Conservation (phyloP, 1,140 invertebrate genomes). For the Lordiphosa mommai region DNA sequence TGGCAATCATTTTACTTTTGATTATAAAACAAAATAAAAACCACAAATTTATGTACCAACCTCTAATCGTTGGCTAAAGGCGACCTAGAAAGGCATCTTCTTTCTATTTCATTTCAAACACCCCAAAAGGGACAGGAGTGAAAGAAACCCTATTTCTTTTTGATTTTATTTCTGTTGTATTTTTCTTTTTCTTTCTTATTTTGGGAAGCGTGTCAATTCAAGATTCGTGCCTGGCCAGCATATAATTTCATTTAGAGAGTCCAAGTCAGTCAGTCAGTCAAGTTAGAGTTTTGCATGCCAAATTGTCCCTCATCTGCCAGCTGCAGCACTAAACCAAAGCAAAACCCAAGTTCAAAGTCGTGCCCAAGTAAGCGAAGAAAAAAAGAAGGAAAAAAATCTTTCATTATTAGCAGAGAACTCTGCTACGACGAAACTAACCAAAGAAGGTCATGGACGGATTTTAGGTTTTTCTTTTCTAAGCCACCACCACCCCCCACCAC, state of each 20-base stretch:
- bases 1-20: conserved; percentile 75
- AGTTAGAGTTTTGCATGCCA: conserved; percentile 67
- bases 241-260: conserved; percentile 66
- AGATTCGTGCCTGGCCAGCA: conserved; percentile 46
- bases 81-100: conserved; percentile 50
- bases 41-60: conserved; percentile 38
- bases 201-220: conserved; percentile 43
- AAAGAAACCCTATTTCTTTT: not conserved
- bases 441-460: conserved; percentile 77
- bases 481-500: not conserved
- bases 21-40: conserved; percentile 62
- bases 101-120: conserved; percentile 44
- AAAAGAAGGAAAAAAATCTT: conserved; percentile 24
- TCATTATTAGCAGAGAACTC: conserved; percentile 54
- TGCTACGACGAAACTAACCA: conserved; percentile 38
- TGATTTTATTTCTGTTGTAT: conserved; percentile 12
- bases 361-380: conserved; percentile 45
- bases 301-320: conserved; percentile 52
- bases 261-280: conserved; percentile 21
- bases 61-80: conserved; percentile 42
- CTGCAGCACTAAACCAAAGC: conserved; percentile 16
- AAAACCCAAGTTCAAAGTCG: conserved; percentile 68
- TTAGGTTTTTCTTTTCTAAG: conserved; percentile 37
- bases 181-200: not conserved
- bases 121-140: conserved; percentile 34